Conservation (phyloP, 2,888 invertebrate species). For the Scaeva pyrastri region DNA sequence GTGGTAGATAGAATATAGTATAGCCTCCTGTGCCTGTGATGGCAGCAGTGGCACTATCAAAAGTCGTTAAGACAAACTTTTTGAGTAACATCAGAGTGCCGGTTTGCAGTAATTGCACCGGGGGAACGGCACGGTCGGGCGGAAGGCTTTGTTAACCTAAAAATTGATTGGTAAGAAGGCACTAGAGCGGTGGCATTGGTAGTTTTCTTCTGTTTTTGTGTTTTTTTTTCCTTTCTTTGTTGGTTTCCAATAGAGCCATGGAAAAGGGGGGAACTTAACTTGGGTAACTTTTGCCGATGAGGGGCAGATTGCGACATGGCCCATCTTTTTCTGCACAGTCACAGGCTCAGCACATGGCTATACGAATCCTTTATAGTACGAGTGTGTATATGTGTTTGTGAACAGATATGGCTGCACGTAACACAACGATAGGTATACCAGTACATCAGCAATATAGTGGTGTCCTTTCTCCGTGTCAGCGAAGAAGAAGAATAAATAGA, state of each 20-base stretch:
- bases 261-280: conserved; percentile 16
- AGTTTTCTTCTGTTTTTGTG: conserved; percentile 16
- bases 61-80: conserved; percentile 65
- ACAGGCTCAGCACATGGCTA: conserved; percentile 24
- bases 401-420: too few species aligned
- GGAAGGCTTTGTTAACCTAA: conserved; percentile 66
- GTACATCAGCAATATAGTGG: conserved; percentile 38
- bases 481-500: conserved; percentile 56
- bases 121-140: conserved; percentile 31
- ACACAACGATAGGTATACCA: background rate
- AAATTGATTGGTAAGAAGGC: conserved; percentile 74
- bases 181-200: conserved; percentile 69
- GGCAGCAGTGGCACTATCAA: conserved; percentile 45
- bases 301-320: conserved; percentile 70
- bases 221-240: background rate
- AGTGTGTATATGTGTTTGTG: background rate
- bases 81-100: conserved; percentile 57
- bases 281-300: conserved; percentile 63
- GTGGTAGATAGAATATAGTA: too few species aligned
- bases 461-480: conserved; percentile 56
- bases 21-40: conserved; percentile 26
- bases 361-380: background rate
- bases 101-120: conserved; percentile 69
- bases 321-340: conserved; percentile 68
- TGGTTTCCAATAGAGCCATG: conserved; percentile 16